Evolutionary conservation across 2,113 vertebrate species (phyloP).

Genomic region (Riparia riparia): DNA sequence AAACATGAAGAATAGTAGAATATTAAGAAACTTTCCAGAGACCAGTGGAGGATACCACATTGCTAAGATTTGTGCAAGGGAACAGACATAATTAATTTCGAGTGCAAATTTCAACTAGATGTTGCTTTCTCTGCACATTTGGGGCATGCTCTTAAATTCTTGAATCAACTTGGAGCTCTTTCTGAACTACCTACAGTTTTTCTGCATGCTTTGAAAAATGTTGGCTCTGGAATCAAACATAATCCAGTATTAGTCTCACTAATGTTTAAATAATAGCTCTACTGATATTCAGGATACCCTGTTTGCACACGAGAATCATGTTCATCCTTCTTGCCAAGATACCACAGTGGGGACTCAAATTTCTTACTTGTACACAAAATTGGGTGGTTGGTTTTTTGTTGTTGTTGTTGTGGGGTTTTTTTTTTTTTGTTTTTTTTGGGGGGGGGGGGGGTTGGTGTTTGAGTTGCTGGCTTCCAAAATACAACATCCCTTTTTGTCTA

Average conservation of each 20-base stretch:
- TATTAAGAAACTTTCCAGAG: neutral
- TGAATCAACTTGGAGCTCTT: neutral
- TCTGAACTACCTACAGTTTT: neutral
- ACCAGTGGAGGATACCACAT: neutral
- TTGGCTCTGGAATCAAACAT: neutral
- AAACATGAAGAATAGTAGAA: neutral
- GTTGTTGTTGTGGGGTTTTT: neutral
- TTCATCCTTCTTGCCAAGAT: neutral
- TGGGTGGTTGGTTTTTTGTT: too few species aligned
- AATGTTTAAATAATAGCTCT: neutral
- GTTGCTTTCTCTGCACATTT: neutral
- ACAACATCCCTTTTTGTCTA: neutral
- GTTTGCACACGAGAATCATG: neutral
- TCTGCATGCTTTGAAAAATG: neutral
- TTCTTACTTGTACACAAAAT: neutral
- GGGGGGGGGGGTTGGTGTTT: too few species aligned
- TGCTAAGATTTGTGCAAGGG: neutral
- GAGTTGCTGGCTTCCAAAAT: neutral
- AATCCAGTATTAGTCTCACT: neutral
- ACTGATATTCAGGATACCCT: neutral
- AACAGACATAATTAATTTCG: neutral
- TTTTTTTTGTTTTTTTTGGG: neutral
- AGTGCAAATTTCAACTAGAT: neutral
- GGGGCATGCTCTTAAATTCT: neutral
- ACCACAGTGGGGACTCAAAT: neutral